Evolutionary conservation across 2,113 vertebrate species (phyloP).

Genomic region (Cottus gobio): DNA sequence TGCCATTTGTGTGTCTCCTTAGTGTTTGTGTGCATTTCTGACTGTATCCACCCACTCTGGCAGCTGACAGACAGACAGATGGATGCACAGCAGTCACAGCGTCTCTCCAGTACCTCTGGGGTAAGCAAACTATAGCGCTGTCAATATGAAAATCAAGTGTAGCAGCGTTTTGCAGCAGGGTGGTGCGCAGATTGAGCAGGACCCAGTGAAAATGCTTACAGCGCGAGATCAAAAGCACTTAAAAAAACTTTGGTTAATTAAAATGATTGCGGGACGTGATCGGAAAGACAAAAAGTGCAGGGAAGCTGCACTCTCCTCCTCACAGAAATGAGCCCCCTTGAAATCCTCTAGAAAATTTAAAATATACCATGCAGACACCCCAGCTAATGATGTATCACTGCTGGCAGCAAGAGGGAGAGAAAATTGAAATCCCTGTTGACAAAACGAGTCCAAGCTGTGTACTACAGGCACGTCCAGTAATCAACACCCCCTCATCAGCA

Average conservation of each 20-base stretch:
- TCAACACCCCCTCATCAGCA: constrained; percentile 39
- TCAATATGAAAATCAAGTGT: constrained; percentile 38
- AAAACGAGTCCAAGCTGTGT: constrained; percentile 44
- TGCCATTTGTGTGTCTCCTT: constrained; percentile 25
- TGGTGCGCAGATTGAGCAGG: neutral
- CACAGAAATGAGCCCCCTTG: neutral
- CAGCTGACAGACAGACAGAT: constrained; percentile 52
- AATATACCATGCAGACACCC: constrained; percentile 28
- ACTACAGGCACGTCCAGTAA: constrained; percentile 40
- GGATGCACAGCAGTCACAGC: constrained; percentile 41
- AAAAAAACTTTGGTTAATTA: constrained; percentile 54
- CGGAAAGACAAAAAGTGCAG: constrained; percentile 27
- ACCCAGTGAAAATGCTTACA: constrained; percentile 42
- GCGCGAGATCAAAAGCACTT: constrained; percentile 52
- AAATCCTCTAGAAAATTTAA: constrained; percentile 28
- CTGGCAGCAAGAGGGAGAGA: constrained; percentile 25
- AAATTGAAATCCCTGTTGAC: constrained; percentile 41
- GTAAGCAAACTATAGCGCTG: constrained; percentile 32
- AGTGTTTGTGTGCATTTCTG: constrained; percentile 2
- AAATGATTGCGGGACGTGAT: constrained; percentile 48
- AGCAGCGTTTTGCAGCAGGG: constrained; percentile 35
- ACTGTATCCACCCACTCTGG: constrained; percentile 28
- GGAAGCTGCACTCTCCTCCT: constrained; percentile 5
- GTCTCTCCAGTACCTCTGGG: constrained; percentile 24
- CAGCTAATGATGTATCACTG: constrained; percentile 24